These are phyloP conservation scores for Crocodylus rhombifer DNA, from an alignment of 2,797 vertebrate genomes.

Conservation along the genomic window DNA sequence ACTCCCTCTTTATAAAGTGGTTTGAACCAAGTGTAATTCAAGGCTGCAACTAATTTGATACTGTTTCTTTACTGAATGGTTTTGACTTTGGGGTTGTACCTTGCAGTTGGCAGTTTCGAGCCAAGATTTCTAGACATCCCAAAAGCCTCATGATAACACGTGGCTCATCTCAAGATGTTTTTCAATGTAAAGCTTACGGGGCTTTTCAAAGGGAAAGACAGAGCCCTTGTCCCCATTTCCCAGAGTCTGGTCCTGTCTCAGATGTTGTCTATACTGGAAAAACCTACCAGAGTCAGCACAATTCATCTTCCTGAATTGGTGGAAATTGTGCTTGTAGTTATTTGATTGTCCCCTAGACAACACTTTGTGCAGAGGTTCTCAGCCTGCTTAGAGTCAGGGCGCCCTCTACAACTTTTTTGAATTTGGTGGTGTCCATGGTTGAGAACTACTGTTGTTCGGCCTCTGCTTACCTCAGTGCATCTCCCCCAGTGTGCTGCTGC, in stretches of 20 bases:
- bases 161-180: neutral
- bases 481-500: too few relatives aligned
- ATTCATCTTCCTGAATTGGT: neutral
- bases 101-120: neutral
- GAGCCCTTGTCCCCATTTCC: neutral
- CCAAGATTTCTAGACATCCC: slow-evolving; percentile 35
- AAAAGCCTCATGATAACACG: neutral
- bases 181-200: slow-evolving; percentile 16
- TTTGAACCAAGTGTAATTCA: slow-evolving; percentile 35
- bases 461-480: too few relatives aligned
- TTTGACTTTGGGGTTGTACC: neutral
- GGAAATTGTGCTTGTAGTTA: neutral
- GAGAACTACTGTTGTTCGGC: too few relatives aligned
- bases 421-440: too few relatives aligned
- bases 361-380: neutral
- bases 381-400: too few relatives aligned
- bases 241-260: neutral
- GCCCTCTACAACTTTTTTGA: too few relatives aligned
- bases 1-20: neutral
- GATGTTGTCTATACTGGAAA: neutral
- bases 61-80: slow-evolving; percentile 28
- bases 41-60: neutral
- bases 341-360: neutral
- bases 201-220: neutral
- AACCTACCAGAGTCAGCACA: neutral